Percentiles rank a stretch among this genome's conserved stretches.
Evolutionary conservation across 2,113 vertebrate species (phyloP).

Genomic region (Notarius lentiginosus): DNA sequence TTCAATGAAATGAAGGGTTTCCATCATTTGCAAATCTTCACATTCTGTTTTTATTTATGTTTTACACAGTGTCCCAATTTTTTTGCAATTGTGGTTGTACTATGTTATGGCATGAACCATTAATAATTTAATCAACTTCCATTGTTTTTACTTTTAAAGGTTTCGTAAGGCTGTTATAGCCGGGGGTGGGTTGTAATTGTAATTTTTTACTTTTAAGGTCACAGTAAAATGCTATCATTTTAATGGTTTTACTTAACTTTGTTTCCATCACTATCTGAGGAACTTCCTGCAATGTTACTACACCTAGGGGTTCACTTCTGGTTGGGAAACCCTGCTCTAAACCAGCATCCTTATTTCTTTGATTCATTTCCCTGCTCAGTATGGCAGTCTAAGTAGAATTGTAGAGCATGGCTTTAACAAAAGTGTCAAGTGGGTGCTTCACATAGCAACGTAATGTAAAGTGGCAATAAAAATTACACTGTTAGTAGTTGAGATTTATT

Average conservation of each 20-base stretch:
- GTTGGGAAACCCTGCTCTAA: neutral
- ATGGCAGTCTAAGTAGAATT: neutral
- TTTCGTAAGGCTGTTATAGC: too few relatives aligned
- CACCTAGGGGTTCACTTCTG: neutral
- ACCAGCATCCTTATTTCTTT: neutral
- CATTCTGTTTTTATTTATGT: too few relatives aligned
- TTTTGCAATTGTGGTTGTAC: too few relatives aligned
- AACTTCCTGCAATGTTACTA: neutral
- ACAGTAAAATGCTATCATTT: neutral
- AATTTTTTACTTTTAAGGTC: neutral
- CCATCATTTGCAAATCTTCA: too few relatives aligned
- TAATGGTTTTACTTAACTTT: neutral
- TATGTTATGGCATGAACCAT: neutral
- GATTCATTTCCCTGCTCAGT: neutral
- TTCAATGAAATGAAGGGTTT: too few relatives aligned
- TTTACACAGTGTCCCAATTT: too few relatives aligned
- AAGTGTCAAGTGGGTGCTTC: neutral
- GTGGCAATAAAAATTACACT: neutral
- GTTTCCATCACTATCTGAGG: neutral
- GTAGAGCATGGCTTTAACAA: neutral
- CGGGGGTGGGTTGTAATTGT: too few relatives aligned
- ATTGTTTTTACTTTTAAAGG: neutral
- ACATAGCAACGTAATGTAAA: neutral
- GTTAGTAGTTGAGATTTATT: neutral
- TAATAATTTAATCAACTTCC: neutral